A percentile compares a stretch with the other conserved stretches of the same genome.
Conservation (phyloP, 2,113 vertebrate species). For the Elaphurus davidianus region DNA sequence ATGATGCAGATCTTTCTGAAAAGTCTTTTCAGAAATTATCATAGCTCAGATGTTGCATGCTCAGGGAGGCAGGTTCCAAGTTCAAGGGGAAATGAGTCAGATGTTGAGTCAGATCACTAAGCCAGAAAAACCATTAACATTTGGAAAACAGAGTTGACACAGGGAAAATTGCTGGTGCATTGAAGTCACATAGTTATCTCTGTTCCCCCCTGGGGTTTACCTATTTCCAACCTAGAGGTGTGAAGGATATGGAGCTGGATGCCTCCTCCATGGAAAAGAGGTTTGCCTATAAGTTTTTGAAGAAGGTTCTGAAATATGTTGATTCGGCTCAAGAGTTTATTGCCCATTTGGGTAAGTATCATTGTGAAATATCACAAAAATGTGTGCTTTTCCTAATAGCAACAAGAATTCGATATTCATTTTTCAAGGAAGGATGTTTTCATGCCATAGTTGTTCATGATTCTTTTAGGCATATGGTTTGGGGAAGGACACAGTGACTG, state of each 20-base stretch:
- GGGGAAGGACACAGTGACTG: not conserved
- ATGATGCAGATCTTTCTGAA: not conserved
- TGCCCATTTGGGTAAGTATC: constrained; percentile 91
- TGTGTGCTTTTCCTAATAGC: not conserved
- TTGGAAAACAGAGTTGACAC: not conserved
- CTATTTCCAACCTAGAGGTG: constrained; percentile 82
- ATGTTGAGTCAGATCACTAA: not conserved
- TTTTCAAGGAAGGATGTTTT: not conserved
- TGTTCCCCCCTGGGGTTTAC: constrained; percentile 23
- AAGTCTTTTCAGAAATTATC: not conserved
- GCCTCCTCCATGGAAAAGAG: constrained; percentile 98
- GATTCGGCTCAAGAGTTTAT: constrained; percentile 98
- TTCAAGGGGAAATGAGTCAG: not conserved
- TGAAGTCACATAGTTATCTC: not conserved
- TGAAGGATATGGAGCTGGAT: constrained; percentile 93
- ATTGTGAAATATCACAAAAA: not conserved
- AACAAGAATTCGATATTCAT: not conserved
- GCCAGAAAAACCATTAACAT: not conserved
- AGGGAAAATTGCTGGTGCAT: not conserved
- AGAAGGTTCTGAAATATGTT: constrained; percentile 97
- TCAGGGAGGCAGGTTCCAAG: not conserved
- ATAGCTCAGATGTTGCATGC: not conserved
- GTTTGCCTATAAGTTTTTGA: constrained; percentile 97
- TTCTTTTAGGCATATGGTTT: not conserved
- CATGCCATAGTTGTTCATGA: not conserved